A percentile compares a stretch with the other conserved stretches of the same genome.
Conservation (phyloP, 1,140 invertebrate species). For the Rhagoletis pomonella region DNA sequence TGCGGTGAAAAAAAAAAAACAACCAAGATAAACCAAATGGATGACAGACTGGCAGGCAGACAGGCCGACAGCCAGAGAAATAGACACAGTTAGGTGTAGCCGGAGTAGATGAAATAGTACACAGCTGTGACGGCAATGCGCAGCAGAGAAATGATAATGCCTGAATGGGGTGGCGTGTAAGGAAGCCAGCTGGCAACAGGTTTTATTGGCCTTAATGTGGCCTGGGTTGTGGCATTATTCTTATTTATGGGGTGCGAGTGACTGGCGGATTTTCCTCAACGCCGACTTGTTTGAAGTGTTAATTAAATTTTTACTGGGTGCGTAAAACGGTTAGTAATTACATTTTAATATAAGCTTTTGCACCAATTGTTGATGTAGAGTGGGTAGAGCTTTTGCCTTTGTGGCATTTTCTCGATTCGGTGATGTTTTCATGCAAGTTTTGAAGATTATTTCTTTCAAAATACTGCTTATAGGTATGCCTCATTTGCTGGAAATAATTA, state of each 20-base stretch:
- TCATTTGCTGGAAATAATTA: no score
- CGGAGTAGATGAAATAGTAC: neutral
- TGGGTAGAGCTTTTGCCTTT: no score
- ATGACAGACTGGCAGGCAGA: conserved; percentile 35
- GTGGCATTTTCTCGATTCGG: no score
- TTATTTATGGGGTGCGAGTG: conserved; percentile 7
- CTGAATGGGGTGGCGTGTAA: neutral
- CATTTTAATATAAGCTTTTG: no score
- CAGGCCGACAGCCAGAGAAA: neutral
- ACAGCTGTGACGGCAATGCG: neutral
- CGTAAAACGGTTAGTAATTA: neutral
- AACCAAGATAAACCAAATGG: neutral
- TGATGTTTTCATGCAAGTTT: no score
- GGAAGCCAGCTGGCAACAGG: neutral
- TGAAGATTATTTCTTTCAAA: no score
- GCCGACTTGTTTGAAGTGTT: neutral
- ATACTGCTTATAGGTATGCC: no score
- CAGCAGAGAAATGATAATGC: neutral
- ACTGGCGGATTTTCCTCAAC: neutral
- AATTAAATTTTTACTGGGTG: neutral
- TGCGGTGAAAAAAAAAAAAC: neutral
- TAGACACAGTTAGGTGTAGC: neutral
- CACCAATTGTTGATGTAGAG: no score
- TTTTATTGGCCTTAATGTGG: neutral
- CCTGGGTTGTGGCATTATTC: neutral